Percentiles rank a stretch among this genome's conserved stretches.
phyloP scores from a whole-genome alignment of 2,113 vertebrate species.

The Pundamilia nyererei region DNA sequence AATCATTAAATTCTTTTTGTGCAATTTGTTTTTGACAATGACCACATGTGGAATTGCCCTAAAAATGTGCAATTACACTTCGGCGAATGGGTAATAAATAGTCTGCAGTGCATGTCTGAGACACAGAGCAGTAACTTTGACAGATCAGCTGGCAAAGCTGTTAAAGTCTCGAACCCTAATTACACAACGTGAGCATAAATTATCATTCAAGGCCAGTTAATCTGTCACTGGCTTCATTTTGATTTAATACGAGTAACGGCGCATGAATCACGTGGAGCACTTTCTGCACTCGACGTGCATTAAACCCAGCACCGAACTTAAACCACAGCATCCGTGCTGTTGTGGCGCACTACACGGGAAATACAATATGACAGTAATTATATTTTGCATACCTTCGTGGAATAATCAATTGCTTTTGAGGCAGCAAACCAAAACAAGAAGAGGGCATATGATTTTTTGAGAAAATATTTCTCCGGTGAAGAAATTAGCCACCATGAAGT shows the following conservation, averaged over 20 bases:
- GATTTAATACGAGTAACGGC: neutral
- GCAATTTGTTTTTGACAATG: neutral
- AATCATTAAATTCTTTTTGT: neutral
- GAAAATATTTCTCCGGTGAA: slow-evolving; percentile 49
- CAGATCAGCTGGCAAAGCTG: slow-evolving; percentile 20
- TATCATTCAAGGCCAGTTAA: neutral
- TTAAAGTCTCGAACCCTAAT: slow-evolving; percentile 39
- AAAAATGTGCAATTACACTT: slow-evolving; percentile 22
- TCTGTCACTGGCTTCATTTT: neutral
- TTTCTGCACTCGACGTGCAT: neutral
- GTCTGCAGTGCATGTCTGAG: neutral
- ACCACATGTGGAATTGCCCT: neutral
- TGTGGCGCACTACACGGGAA: slow-evolving; percentile 25
- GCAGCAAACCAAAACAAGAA: slow-evolving; percentile 44
- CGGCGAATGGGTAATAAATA: slow-evolving; percentile 15
- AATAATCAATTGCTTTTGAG: slow-evolving; percentile 37
- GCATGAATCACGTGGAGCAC: neutral
- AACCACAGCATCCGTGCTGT: neutral
- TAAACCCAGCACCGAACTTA: neutral
- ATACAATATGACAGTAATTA: slow-evolving; percentile 64
- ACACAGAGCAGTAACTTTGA: slow-evolving; percentile 13
- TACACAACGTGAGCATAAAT: slow-evolving; percentile 7
- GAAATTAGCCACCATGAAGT: slow-evolving; percentile 54
- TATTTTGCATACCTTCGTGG: slow-evolving; percentile 42
- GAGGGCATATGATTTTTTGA: slow-evolving; percentile 8